Evolutionary conservation across 2,113 vertebrate species (phyloP), one percentile per base, ranked within the genome.

Genomic region (Microcebus lehilahytsara): DNA sequence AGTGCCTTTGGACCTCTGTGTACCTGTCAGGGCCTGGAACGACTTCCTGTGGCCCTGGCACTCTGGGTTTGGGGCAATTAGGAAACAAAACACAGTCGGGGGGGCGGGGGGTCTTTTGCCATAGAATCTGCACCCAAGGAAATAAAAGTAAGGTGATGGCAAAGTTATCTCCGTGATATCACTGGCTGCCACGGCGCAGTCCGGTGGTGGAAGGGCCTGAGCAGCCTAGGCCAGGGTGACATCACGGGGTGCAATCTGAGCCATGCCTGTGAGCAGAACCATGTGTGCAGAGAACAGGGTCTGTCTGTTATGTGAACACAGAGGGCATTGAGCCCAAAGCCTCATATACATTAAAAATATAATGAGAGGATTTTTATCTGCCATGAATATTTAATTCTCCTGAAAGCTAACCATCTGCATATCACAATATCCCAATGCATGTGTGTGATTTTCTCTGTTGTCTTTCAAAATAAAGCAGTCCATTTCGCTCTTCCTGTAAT

Each of bases 351-450:
- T 95, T 97, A 97, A 98, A 98, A 98, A 97, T 95, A 94, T 92
- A 96, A 97, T 77, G 51, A 95, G 51, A 96, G 75, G 89, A 96
- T 67, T 97, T 96, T 97, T 96, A 80, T 97, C 90, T 96, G 51
- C 67, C 93, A 95, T 97, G 94, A 95, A 98, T 98, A 96, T 97
- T 98, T 98, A 97, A 98, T 98, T 96, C 95, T 81, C 80, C 96
- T 96, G 96, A 86, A 96, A 98, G 89, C 80, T 96, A 86, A 87
- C 75, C 66, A 95, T 97, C 97, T 97, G 85, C 13, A 62, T 23
- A 42, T 92, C 92, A 97, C 23, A 62, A 89, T 88, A 88, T 30
- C n/a, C 49, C 81, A 89, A 74, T 66, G 94, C 17, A 92, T 22
- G 67, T 42, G 23, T 95, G 25, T 37, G 60, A 69, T 96, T 95